Conservation (phyloP, 2,888 invertebrate genomes). For the Nomada flava region DNA sequence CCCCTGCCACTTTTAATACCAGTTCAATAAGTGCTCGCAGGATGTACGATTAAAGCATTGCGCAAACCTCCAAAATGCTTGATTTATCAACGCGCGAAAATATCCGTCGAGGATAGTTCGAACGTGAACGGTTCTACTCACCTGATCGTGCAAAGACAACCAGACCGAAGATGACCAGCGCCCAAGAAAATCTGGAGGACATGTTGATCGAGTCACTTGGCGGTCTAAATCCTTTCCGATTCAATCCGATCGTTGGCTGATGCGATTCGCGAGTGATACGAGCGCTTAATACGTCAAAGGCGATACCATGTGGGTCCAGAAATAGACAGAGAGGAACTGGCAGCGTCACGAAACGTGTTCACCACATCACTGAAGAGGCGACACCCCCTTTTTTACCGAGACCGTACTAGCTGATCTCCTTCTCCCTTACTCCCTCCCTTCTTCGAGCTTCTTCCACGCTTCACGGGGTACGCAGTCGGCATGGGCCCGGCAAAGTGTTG, state of each 20-base stretch:
- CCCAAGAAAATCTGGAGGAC: slow-evolving; percentile 26
- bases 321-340: slow-evolving; percentile 38
- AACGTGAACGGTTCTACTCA: slow-evolving; percentile 15
- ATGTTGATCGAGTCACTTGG: slow-evolving; percentile 26
- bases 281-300: background rate
- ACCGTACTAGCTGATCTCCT: slow-evolving; percentile 37
- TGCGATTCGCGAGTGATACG: background rate
- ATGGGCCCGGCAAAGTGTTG: slow-evolving; percentile 49
- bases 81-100: no score
- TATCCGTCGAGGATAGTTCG: background rate
- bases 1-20: no score
- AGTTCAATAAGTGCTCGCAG: no score
- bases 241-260: background rate
- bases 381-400: slow-evolving; percentile 66
- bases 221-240: background rate
- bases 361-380: slow-evolving; percentile 63
- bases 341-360: slow-evolving; percentile 63
- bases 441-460: slow-evolving; percentile 23
- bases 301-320: background rate
- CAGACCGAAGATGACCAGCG: slow-evolving; percentile 46
- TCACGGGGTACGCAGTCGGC: slow-evolving; percentile 13
- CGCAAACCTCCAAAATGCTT: no score
- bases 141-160: slow-evolving; percentile 50
- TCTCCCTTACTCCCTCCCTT: slow-evolving; percentile 45
- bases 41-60: no score